Conservation (phyloP, 2,113 vertebrate species). For the Falcunculus frontatus region DNA sequence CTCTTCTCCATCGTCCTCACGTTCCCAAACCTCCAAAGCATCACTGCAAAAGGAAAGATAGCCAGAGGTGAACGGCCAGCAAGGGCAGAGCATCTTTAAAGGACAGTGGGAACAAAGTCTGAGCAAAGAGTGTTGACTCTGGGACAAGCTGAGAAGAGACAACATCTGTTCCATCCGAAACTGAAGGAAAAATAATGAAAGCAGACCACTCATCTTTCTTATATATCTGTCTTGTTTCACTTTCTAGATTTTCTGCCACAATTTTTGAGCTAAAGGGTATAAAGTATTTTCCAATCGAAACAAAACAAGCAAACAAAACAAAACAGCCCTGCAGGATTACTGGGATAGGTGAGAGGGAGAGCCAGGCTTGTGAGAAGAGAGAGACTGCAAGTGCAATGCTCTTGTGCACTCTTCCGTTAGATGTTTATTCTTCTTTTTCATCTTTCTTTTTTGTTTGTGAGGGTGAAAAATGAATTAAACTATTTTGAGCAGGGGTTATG, state of each 20-base stretch:
- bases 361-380: background rate
- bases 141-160: background rate
- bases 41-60: background rate
- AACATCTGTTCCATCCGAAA: background rate
- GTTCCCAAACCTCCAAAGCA: background rate
- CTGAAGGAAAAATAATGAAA: background rate
- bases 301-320: background rate
- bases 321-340: background rate
- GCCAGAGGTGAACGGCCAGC: background rate
- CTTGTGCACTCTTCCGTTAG: background rate
- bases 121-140: rapidly evolving
- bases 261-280: slow-evolving; percentile 4
- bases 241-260: background rate
- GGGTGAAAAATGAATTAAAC: background rate
- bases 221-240: background rate
- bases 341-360: background rate
- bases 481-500: background rate
- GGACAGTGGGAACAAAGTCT: background rate
- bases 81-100: background rate
- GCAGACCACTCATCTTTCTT: background rate
- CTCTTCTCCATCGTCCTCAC: rapidly evolving
- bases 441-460: background rate
- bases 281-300: background rate
- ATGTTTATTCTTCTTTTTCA: background rate
- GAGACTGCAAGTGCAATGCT: background rate